These are phyloP conservation scores for Theonella swinhoei DNA, from an alignment of 37 sponge, comb jelly and placozoan species.

Conservation along the genomic window DNA sequence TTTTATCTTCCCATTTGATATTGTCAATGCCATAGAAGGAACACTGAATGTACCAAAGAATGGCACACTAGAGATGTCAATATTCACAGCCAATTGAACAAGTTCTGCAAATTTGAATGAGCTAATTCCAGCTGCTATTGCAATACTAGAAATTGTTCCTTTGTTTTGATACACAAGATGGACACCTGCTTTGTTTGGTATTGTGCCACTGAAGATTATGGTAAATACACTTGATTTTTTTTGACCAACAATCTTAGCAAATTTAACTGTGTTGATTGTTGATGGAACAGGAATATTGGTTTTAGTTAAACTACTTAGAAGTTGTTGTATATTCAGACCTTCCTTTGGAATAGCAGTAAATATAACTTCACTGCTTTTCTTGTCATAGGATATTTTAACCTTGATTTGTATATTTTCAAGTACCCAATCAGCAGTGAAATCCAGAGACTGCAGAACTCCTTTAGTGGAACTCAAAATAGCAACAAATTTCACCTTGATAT, in stretches of 20 bases:
- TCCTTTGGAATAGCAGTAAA: neutral
- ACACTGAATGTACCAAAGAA: neutral
- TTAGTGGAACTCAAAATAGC: neutral
- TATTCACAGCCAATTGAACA: neutral
- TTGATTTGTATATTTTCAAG: neutral
- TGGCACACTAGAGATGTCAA: slow-evolving; percentile 1
- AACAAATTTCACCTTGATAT: neutral
- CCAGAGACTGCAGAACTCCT: neutral
- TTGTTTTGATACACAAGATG: neutral
- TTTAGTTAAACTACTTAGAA: neutral
- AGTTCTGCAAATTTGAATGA: neutral
- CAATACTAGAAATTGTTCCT: neutral
- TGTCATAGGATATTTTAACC: neutral
- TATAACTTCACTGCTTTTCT: neutral
- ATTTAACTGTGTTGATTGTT: neutral
- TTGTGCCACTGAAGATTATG: neutral
- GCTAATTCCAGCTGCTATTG: neutral
- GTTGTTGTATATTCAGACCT: neutral
- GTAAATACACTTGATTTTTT: neutral
- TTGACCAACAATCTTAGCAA: neutral
- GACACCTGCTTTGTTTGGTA: neutral
- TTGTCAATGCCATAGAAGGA: neutral
- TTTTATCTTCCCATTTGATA: neutral
- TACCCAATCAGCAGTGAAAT: neutral
- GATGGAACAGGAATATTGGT: neutral